phyloP scores from a whole-genome alignment of 2,888 invertebrate genomes.

The Pyrochroa serraticornis region DNA sequence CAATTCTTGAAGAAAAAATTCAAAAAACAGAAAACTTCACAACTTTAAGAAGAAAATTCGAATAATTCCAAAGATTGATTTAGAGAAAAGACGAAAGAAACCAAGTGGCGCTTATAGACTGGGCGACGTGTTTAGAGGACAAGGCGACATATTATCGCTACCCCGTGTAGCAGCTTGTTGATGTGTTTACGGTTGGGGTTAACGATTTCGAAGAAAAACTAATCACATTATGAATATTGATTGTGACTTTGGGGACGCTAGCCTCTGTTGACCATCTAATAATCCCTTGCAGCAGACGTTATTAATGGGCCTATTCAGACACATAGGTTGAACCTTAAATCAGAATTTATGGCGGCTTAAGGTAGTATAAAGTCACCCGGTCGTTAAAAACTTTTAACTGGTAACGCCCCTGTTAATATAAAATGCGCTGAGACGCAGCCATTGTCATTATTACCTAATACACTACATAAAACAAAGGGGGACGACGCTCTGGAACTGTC shows the following conservation, averaged over 20 bases:
- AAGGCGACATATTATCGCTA: background rate
- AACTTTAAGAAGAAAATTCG: too few species aligned
- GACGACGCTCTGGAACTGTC: conserved; percentile 26
- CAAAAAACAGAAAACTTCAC: too few species aligned
- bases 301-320: conserved; percentile 12
- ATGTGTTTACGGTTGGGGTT: too few species aligned
- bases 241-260: too few species aligned
- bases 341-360: conserved; percentile 26
- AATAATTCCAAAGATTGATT: too few species aligned
- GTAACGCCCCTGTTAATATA: conserved; percentile 30
- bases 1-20: too few species aligned
- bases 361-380: conserved; percentile 25
- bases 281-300: conserved; percentile 6
- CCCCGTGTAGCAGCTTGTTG: too few species aligned
- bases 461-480: conserved; percentile 28
- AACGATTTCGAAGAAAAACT: too few species aligned
- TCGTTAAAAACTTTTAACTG: conserved; percentile 30
- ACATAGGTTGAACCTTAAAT: conserved; percentile 14
- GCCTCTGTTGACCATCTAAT: conserved; percentile 4
- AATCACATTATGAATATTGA: too few species aligned
- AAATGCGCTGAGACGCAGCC: conserved; percentile 23
- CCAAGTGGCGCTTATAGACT: too few species aligned
- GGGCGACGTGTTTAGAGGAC: too few species aligned
- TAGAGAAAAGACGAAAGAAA: too few species aligned
- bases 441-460: conserved; percentile 32